Evolutionary conservation across 2,113 vertebrate genomes (phyloP).

Genomic region (Kryptolebias marmoratus): DNA sequence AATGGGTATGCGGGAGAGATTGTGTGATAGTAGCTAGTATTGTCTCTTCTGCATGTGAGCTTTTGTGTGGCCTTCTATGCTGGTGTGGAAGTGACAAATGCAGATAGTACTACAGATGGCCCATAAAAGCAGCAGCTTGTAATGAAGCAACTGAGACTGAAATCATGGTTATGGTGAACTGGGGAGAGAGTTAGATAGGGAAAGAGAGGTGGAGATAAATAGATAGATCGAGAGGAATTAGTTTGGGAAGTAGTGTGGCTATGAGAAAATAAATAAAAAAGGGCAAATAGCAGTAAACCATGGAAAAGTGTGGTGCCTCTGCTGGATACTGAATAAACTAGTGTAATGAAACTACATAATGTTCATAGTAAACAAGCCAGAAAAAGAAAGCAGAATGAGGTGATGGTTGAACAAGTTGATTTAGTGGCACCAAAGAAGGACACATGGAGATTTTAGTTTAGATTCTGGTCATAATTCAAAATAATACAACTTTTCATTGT

Average conservation of each 20-base stretch:
- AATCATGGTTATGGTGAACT: conserved; percentile 77
- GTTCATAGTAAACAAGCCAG: conserved; percentile 58
- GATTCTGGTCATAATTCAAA: not conserved
- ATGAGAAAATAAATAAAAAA: conserved; percentile 64
- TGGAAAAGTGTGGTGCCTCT: conserved; percentile 46
- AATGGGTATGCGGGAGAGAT: conserved; percentile 43
- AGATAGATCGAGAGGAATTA: conserved; percentile 40
- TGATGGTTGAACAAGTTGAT: conserved; percentile 20
- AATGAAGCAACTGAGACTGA: conserved; percentile 78
- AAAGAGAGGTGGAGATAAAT: conserved; percentile 40
- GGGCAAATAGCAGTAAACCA: conserved; percentile 61
- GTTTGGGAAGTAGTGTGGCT: conserved; percentile 38
- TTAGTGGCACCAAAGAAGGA: not conserved
- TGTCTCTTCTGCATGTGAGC: conserved; percentile 21
- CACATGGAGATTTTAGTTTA: not conserved
- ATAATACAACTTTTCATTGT: not conserved
- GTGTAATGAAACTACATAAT: conserved; percentile 66
- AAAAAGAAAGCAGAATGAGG: conserved; percentile 23
- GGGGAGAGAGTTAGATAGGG: conserved; percentile 51
- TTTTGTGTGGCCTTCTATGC: conserved; percentile 9
- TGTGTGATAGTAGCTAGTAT: conserved; percentile 13
- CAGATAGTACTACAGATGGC: conserved; percentile 76
- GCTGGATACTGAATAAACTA: conserved; percentile 64
- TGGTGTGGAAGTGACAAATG: conserved; percentile 52
- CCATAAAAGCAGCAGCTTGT: conserved; percentile 79